phyloP scores from a whole-genome alignment of 2,113 vertebrate genomes.

The Cacatua alba region DNA sequence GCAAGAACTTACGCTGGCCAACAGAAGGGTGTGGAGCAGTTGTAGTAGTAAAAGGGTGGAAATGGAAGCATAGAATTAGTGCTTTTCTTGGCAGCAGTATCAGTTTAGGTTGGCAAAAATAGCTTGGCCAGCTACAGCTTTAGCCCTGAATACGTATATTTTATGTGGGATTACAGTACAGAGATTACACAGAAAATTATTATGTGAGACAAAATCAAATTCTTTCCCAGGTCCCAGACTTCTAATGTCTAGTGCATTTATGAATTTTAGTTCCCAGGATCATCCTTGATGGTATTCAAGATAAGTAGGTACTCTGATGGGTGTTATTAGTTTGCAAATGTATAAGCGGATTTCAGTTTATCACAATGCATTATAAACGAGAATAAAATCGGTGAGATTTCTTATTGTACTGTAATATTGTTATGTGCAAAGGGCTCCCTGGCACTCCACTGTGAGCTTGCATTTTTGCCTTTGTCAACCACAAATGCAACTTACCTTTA shows the following conservation, averaged over 20 bases:
- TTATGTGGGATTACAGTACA: background rate
- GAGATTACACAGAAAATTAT: background rate
- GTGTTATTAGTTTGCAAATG: background rate
- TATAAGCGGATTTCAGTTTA: background rate
- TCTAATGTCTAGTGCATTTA: background rate
- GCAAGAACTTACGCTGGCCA: background rate
- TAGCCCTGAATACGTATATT: background rate
- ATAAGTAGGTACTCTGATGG: background rate
- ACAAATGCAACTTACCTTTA: background rate
- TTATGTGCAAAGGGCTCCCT: background rate
- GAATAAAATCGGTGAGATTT: background rate
- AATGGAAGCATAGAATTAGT: background rate
- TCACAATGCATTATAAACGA: background rate
- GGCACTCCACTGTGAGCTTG: background rate
- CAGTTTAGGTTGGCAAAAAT: background rate
- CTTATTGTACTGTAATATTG: background rate
- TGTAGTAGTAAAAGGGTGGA: background rate
- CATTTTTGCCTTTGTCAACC: background rate
- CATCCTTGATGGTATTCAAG: background rate
- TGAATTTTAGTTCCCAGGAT: background rate
- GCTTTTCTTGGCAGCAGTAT: background rate
- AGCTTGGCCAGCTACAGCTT: background rate
- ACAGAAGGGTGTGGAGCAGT: background rate
- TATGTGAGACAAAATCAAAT: background rate
- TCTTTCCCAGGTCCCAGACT: background rate